phyloP scores from a whole-genome alignment of 2,113 vertebrate genomes.

The Aspidoscelis tigris region DNA sequence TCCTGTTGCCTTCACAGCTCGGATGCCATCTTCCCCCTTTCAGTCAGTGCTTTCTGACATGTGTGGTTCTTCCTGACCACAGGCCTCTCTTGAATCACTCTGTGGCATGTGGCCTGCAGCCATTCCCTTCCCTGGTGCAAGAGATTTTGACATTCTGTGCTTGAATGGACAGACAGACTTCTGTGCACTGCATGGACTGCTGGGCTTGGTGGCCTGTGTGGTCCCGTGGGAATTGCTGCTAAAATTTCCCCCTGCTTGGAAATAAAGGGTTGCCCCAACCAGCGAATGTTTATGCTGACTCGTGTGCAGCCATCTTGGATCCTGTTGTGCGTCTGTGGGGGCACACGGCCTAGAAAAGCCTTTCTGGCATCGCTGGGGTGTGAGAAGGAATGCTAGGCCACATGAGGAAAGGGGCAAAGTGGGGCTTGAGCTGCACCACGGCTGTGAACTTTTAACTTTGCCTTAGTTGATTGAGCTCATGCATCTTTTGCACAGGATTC shows the following conservation, averaged over 20 bases:
- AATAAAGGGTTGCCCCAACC: constrained; percentile 48
- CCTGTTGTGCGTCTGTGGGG: constrained; percentile 12
- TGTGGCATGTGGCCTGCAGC: constrained; percentile 21
- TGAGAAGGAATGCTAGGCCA: neutral
- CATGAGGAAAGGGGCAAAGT: neutral
- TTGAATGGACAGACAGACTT: constrained; percentile 32
- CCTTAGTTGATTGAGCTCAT: constrained; percentile 32
- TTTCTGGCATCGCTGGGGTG: constrained; percentile 1
- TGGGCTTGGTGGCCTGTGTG: constrained; percentile 31
- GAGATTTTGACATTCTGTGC: constrained; percentile 36
- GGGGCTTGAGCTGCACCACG: constrained; percentile 17
- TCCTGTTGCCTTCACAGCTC: constrained; percentile 61
- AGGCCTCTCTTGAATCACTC: constrained; percentile 24
- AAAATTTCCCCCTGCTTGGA: constrained; percentile 33
- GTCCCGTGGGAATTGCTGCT: constrained; percentile 39
- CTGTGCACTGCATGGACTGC: constrained; percentile 34
- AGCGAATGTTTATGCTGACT: constrained; percentile 46
- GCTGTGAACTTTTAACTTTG: constrained; percentile 28
- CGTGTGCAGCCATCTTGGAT: constrained; percentile 34
- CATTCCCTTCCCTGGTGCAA: constrained; percentile 34
- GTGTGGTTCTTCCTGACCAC: constrained; percentile 23
- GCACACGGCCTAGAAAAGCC: neutral
- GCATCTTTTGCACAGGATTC: constrained; percentile 26
- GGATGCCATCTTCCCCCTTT: constrained; percentile 65
- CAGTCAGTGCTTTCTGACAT: constrained; percentile 49